Evolutionary conservation across 2,113 vertebrate species (phyloP).

Genomic region (Dascyllus trimaculatus): DNA sequence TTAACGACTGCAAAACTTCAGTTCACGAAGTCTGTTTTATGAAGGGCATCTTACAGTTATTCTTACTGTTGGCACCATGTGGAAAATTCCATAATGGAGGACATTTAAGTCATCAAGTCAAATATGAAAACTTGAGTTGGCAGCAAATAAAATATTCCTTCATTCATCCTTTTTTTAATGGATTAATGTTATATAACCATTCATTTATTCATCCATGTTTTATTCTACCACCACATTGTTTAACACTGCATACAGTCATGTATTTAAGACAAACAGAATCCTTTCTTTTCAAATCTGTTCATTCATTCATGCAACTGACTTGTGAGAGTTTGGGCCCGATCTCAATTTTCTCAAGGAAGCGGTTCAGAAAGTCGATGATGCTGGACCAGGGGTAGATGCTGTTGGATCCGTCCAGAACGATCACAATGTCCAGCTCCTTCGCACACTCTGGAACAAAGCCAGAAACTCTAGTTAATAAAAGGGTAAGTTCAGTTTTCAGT

Average conservation of each 20-base stretch:
- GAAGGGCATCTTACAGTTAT: conserved; percentile 19
- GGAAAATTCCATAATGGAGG: conserved; percentile 28
- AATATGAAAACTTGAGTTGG: conserved; percentile 17
- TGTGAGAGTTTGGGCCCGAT: conserved; percentile 92
- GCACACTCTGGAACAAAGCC: conserved; percentile 88
- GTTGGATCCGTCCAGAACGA: conserved; percentile 97
- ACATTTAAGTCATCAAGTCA: conserved; percentile 26
- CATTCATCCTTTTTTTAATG: conserved; percentile 21
- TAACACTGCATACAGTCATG: not conserved
- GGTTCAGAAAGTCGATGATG: conserved; percentile 88
- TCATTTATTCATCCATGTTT: not conserved
- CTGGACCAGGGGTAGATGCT: conserved; percentile 95
- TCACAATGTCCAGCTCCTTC: conserved; percentile 92
- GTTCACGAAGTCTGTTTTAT: conserved; percentile 19
- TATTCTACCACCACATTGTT: not conserved
- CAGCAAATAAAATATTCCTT: conserved; percentile 24
- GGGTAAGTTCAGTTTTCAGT: not conserved
- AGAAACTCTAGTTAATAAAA: not conserved
- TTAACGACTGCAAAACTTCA: conserved; percentile 5
- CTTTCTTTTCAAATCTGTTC: not conserved
- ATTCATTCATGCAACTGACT: conserved; percentile 77
- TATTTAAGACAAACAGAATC: not conserved
- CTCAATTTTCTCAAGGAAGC: conserved; percentile 89
- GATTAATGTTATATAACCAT: conserved; percentile 23
- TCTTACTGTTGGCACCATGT: conserved; percentile 12